A percentile compares a stretch with the other conserved stretches of the same genome.
phyloP scores from a whole-genome alignment of 2,888 invertebrate species.

The Phlogophora meticulosa region DNA sequence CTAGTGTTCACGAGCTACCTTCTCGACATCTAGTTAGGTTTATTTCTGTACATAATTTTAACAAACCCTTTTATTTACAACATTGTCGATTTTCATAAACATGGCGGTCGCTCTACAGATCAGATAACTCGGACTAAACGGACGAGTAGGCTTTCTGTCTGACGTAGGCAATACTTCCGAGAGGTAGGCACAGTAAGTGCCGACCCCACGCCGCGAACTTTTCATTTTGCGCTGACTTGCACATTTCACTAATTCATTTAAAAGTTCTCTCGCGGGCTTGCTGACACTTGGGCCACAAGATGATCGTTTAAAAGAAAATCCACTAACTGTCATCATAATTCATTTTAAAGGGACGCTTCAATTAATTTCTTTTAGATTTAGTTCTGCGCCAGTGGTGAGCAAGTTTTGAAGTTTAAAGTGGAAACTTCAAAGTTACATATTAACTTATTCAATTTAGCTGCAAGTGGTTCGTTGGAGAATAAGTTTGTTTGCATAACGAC shows the following conservation, averaged over 20 bases:
- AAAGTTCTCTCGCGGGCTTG: conserved; percentile 49
- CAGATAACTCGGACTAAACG: too few relatives aligned
- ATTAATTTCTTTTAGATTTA: conserved; percentile 21
- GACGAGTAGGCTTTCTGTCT: conserved; percentile 7
- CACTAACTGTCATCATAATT: conserved; percentile 57
- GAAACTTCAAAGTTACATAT: not conserved
- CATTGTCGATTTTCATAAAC: too few relatives aligned
- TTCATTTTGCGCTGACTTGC: conserved; percentile 67
- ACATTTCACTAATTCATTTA: conserved; percentile 67
- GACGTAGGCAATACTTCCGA: too few relatives aligned
- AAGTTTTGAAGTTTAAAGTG: not conserved
- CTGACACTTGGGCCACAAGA: conserved; percentile 14
- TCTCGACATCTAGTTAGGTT: too few relatives aligned
- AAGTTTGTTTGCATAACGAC: too few relatives aligned
- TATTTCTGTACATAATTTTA: too few relatives aligned
- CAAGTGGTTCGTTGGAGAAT: not conserved
- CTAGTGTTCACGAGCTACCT: too few relatives aligned
- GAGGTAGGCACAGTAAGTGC: not conserved
- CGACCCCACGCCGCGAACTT: conserved; percentile 38
- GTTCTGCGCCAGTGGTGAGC: conserved; percentile 4
- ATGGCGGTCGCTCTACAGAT: too few relatives aligned
- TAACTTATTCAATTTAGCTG: not conserved
- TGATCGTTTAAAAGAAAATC: conserved; percentile 43
- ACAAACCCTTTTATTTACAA: too few relatives aligned
- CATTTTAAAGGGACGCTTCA: conserved; percentile 31